Base-by-base conservation (phyloP, 53 echinoderm and acorn worm genomes). In the Patiria pectinifera region DNA sequence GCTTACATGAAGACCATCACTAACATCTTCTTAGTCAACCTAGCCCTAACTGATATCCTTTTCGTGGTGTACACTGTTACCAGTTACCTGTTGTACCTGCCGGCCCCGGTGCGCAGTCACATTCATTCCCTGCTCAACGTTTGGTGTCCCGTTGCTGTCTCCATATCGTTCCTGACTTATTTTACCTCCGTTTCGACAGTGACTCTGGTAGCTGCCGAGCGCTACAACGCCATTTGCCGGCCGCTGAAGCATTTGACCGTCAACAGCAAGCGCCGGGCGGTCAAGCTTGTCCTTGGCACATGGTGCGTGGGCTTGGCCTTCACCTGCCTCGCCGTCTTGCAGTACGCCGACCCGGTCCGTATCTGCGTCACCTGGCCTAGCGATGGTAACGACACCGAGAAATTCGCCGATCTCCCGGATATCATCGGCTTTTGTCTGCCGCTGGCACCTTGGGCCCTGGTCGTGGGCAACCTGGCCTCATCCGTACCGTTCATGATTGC, bases 341-440 rank as follows among this genome's bases (percentile, higher is more conserved):
- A 92, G 70, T 86, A 84, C 71, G 58, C 85, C 70, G 63, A 78
- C 19, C 48, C 86, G 70, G 58, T 62, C 69, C 77, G 48, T 49
- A 80, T 86, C 87, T 92, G 92, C 70, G 86, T 86, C 21, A 80
- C 86, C 48, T 92, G 92, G 92, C 92, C 92, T n/a, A 72, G 35
- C 58, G 78, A 53, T 53, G 53, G 63, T 45, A 83, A 92, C 16
- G 53, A 81, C 45, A 84, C 63, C 62, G 87, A 87, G 48, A 80
- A 69, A 80, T 92, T 92, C 71, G 26, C 48, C 59, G 92, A 78
- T 48, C 80, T 86, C 8, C 66, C 69, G 1, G 70, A 86, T 43
- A 81, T 92, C 70, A 86, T 92, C 69, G 86, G 86, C 81, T 92
- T 80, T 59, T 92, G 92, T 46, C 69, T 83, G 49, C 86, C 92